Percentiles rank a stretch among this genome's conserved stretches.
These are phyloP conservation scores for Acestrorhynchus altus DNA, from an alignment of 2,797 vertebrate genomes.

Conservation along the genomic window DNA sequence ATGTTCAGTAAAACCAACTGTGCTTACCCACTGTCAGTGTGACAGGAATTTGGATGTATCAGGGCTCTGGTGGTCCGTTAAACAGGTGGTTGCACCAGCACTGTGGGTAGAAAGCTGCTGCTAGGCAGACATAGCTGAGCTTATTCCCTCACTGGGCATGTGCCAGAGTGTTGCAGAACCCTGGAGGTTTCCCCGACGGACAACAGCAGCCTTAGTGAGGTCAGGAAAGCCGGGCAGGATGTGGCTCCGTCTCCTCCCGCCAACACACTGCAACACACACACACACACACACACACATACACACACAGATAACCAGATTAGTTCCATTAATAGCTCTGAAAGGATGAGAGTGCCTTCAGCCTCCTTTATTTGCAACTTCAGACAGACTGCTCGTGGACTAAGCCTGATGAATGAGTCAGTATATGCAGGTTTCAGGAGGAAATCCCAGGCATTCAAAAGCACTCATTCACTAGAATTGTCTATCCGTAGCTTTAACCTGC, in stretches of 20 bases:
- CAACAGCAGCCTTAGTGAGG: conserved; percentile 7
- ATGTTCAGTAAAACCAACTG: not conserved
- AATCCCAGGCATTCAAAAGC: not conserved
- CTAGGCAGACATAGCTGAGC: conserved; percentile 36
- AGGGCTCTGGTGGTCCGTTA: not conserved
- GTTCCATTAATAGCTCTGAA: conserved; percentile 23
- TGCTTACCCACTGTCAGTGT: conserved; percentile 42
- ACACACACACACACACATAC: conserved; percentile 14
- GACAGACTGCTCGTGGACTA: conserved; percentile 1
- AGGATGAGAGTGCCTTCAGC: not conserved
- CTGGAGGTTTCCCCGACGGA: conserved; percentile 1
- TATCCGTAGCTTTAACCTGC: not conserved
- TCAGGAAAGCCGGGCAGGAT: conserved; percentile 24
- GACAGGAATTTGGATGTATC: conserved; percentile 12
- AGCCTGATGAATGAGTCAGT: conserved; percentile 20
- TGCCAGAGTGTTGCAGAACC: conserved; percentile 10
- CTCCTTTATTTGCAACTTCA: conserved; percentile 1
- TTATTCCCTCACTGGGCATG: conserved; percentile 12
- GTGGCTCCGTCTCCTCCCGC: conserved; percentile 20
- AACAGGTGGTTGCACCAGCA: conserved; percentile 41
- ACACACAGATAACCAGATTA: conserved; percentile 48
- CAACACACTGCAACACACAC: conserved; percentile 37
- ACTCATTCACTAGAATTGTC: not conserved
- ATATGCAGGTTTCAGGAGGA: not conserved
- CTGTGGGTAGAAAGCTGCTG: conserved; percentile 22